Base-by-base conservation (phyloP, 2,888 invertebrate genomes). In the Flexamia atlantica region DNA sequence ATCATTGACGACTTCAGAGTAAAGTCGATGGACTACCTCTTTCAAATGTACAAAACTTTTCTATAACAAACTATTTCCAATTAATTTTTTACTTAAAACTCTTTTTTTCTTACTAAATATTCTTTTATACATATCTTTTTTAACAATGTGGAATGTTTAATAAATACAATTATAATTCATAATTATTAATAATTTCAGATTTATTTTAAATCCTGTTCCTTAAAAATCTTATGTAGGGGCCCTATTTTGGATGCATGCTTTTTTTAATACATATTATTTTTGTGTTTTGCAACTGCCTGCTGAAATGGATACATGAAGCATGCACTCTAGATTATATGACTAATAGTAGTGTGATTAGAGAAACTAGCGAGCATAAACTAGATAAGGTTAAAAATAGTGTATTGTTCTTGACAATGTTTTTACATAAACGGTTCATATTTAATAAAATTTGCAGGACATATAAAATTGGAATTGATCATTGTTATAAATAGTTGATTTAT, bases 221-320 rank as follows among this genome's bases (percentile, higher is more conserved):
- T 12, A 12, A 23, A 53, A 64, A 30, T 28, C 2, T 57, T 14
- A n/a, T 72, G 5, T 20, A 40, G 72, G 72, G 64, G 5, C n/a
- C 17, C 14, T 76, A 42, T 76, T 76, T 42, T 57, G 28, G 25
- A 36, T 79, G 79, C 79, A 79, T 79, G 79, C 57, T 76, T 50
- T 57, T 79, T 79, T 79, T 53, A 50, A 36, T 57, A 40, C 5
- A 36, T 57, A 53, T 25, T 76, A 76, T 53, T 79, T 79, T 79
- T 79, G 79, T 79, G 79, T 79, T 79, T 79, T 79, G 79, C 57
- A 57, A 57, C 36, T 79, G 79, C 79, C 79, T 79, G 57, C 46
- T 57, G 76, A 30, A 17, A 1, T 79, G 79, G 9, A 53, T 14
- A 57, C 2, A 64, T 64, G 3, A 17, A 64, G 64, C 64, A 64